These are phyloP conservation scores for Agrotis ipsilon DNA, from an alignment of 2,888 invertebrate species.

Conservation along the genomic window DNA sequence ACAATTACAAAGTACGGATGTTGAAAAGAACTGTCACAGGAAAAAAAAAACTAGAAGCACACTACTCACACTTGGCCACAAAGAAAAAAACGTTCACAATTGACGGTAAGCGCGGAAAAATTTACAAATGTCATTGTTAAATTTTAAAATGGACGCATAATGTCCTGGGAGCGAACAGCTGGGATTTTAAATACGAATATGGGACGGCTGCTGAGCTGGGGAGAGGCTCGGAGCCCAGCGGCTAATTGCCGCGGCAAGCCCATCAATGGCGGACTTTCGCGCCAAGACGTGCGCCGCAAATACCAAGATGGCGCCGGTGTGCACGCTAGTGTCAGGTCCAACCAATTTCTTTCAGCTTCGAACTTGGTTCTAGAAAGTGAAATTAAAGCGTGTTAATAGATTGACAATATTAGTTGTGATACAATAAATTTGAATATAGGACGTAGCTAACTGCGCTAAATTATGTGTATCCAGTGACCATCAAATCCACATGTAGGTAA, in stretches of 20 bases:
- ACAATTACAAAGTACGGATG: slow-evolving; percentile 46
- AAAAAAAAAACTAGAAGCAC: slow-evolving; percentile 48
- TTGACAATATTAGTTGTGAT: neutral
- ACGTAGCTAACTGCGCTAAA: neutral
- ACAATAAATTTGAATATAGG: neutral
- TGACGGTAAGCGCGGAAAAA: slow-evolving; percentile 32
- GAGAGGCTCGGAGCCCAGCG: slow-evolving; percentile 74
- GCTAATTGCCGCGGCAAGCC: slow-evolving; percentile 77
- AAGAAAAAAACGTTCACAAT: slow-evolving; percentile 34
- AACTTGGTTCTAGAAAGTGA: slow-evolving; percentile 65
- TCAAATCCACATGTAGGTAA: too few species aligned
- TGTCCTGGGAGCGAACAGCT: slow-evolving; percentile 65
- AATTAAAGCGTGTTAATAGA: neutral
- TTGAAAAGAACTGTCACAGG: slow-evolving; percentile 29
- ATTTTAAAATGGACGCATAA: slow-evolving; percentile 64
- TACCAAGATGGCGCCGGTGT: slow-evolving; percentile 84
- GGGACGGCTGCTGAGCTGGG: slow-evolving; percentile 78
- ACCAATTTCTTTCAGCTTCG: slow-evolving; percentile 73
- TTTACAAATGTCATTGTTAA: slow-evolving; percentile 34
- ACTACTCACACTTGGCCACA: slow-evolving; percentile 41
- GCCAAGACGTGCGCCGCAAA: slow-evolving; percentile 84
- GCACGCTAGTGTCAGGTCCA: slow-evolving; percentile 78
- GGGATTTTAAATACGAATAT: slow-evolving; percentile 78
- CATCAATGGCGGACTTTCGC: slow-evolving; percentile 75
- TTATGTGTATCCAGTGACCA: neutral